phyloP scores from a whole-genome alignment of 2,113 vertebrate species.

The Ariopsis seemanni region DNA sequence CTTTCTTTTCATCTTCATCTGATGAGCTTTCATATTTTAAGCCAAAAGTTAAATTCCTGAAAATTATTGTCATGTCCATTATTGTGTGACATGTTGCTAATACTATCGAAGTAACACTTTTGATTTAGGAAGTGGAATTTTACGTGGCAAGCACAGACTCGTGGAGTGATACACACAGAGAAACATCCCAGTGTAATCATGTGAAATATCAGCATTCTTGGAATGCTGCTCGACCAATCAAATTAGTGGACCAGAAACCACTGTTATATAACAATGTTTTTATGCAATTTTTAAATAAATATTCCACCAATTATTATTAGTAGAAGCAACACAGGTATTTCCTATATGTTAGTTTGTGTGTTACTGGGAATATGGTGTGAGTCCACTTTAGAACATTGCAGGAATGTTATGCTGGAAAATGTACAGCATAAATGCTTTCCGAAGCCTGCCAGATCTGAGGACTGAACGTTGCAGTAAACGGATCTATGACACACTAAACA shows the following conservation, averaged over 20 bases:
- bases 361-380: background rate
- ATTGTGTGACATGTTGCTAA: no score
- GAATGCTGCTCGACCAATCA: background rate
- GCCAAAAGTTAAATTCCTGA: background rate
- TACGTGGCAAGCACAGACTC: background rate
- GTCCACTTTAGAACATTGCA: background rate
- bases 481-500: slow-evolving; percentile 11
- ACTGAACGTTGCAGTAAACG: background rate
- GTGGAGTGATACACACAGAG: background rate
- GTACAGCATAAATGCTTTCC: background rate
- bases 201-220: background rate
- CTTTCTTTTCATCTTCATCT: background rate
- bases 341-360: background rate
- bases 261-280: background rate
- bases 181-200: background rate
- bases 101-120: background rate
- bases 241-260: background rate
- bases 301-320: background rate
- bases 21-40: background rate
- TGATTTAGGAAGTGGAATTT: background rate
- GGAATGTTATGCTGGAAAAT: background rate
- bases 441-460: background rate
- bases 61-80: no score
- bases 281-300: background rate
- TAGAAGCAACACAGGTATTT: slow-evolving; percentile 6